Evolutionary conservation across 2,113 vertebrate genomes (phyloP).

Genomic region (Irena cyanogastra): DNA sequence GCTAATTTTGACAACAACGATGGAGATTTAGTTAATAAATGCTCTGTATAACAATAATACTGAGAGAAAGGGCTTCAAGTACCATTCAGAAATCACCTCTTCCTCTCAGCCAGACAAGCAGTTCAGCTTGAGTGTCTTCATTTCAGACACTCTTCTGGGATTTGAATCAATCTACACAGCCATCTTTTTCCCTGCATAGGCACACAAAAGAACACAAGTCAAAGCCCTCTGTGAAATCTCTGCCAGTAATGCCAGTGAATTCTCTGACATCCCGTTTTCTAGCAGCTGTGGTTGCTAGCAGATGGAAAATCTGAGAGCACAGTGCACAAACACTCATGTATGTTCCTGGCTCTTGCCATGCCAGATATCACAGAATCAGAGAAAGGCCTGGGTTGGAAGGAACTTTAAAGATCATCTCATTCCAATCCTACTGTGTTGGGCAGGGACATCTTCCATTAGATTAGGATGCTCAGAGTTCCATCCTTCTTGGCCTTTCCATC

Average conservation of each 20-base stretch:
- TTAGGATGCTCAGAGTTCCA: background rate
- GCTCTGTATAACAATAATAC: slow-evolving; percentile 21
- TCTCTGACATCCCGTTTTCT: background rate
- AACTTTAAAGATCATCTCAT: background rate
- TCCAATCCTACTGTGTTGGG: background rate
- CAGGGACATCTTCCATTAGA: background rate
- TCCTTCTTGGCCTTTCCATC: no score
- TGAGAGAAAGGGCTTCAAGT: slow-evolving; percentile 28
- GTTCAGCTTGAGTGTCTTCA: background rate
- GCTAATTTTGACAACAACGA: slow-evolving; percentile 55
- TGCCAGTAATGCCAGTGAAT: background rate
- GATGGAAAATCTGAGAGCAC: background rate
- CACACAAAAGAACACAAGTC: background rate
- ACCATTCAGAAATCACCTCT: slow-evolving; percentile 4
- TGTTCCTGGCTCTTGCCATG: background rate
- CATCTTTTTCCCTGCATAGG: background rate
- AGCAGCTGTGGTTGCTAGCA: background rate
- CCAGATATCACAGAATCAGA: background rate
- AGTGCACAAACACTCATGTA: background rate
- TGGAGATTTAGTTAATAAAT: slow-evolving; percentile 35
- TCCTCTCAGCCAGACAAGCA: slow-evolving; percentile 12
- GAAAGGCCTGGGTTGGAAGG: background rate
- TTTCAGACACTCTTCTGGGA: background rate
- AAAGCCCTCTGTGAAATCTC: background rate
- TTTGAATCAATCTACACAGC: background rate